Conservation (phyloP, 1,140 invertebrate species). For the Himalopsyche phryganea region DNA sequence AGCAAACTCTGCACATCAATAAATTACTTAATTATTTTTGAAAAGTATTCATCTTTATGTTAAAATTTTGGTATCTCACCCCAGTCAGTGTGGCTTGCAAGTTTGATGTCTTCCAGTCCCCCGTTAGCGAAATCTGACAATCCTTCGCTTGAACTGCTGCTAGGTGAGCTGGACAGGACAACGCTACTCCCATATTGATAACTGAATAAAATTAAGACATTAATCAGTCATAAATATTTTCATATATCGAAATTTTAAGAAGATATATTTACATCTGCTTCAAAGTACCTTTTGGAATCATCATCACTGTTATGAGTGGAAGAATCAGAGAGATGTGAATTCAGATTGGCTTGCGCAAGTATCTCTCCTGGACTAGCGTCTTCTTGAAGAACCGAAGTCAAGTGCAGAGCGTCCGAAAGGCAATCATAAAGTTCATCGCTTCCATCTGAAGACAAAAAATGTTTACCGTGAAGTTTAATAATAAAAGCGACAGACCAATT, state of each 20-base stretch:
- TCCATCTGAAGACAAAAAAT: slow-evolving; percentile 10
- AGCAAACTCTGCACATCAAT: not conserved
- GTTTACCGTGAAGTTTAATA: too few relatives aligned
- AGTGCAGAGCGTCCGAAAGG: slow-evolving; percentile 16
- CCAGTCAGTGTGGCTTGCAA: slow-evolving; percentile 18
- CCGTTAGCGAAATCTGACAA: slow-evolving; percentile 21
- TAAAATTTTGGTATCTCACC: too few relatives aligned
- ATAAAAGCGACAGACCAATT: too few relatives aligned
- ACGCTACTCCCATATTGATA: slow-evolving; percentile 21
- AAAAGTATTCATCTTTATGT: too few relatives aligned
- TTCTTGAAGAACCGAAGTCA: slow-evolving; percentile 28
- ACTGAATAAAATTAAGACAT: slow-evolving; percentile 19
- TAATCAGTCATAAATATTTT: not conserved
- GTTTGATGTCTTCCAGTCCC: slow-evolving; percentile 20
- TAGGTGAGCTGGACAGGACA: slow-evolving; percentile 25
- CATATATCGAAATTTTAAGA: too few relatives aligned
- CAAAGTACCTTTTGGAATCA: slow-evolving; percentile 32
- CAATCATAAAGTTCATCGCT: slow-evolving; percentile 25
- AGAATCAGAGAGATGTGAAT: slow-evolving; percentile 15
- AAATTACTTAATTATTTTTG: too few relatives aligned
- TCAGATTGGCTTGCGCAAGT: slow-evolving; percentile 26
- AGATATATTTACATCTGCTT: too few relatives aligned
- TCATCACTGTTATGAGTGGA: slow-evolving; percentile 29
- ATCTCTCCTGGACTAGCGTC: slow-evolving; percentile 26
- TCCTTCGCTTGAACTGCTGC: slow-evolving; percentile 25